Percentiles rank a stretch among this genome's conserved stretches.
These are phyloP conservation scores for Halyomorpha halys DNA, from an alignment of 1,140 invertebrate species.

Conservation along the genomic window DNA sequence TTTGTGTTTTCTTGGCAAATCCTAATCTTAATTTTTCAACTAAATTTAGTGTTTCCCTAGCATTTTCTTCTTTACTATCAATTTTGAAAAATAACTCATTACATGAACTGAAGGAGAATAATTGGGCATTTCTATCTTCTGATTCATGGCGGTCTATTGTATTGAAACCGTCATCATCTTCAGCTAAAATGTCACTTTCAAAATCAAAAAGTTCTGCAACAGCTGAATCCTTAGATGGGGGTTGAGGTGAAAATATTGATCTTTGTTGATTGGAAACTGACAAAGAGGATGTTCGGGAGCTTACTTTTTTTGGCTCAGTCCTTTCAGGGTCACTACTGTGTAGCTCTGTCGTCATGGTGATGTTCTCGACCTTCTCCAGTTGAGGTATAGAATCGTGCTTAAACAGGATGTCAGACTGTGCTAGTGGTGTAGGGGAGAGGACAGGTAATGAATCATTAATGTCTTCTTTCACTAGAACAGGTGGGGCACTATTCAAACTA, in stretches of 20 bases:
- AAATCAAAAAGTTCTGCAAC: conserved; percentile 52
- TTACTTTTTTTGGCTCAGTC: conserved; percentile 30
- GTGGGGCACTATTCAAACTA: conserved; percentile 10
- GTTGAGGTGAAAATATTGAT: conserved; percentile 60
- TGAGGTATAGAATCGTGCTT: conserved; percentile 21
- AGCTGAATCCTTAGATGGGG: conserved; percentile 48
- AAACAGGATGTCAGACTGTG: conserved; percentile 13
- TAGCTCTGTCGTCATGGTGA: conserved; percentile 21
- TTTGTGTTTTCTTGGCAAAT: conserved; percentile 47
- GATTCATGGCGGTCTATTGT: conserved; percentile 48
- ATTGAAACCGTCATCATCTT: conserved; percentile 53
- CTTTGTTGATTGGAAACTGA: conserved; percentile 39
- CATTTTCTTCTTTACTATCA: conserved; percentile 65
- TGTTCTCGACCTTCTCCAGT: conserved; percentile 25
- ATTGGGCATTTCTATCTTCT: conserved; percentile 41
- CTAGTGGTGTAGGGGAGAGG: conserved; percentile 18
- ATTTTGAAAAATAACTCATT: conserved; percentile 52
- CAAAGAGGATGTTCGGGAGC: conserved; percentile 29
- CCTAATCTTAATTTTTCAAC: conserved; percentile 62
- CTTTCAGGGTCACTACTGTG: conserved; percentile 23
- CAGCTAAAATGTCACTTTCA: conserved; percentile 50
- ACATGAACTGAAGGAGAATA: conserved; percentile 54
- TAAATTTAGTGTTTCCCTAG: conserved; percentile 62
- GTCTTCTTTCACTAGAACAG: conserved; percentile 10
- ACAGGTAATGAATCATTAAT: conserved; percentile 21